Evolutionary conservation across 2,888 invertebrate species (phyloP).

Genomic region (Pardosa pseudoannulata): DNA sequence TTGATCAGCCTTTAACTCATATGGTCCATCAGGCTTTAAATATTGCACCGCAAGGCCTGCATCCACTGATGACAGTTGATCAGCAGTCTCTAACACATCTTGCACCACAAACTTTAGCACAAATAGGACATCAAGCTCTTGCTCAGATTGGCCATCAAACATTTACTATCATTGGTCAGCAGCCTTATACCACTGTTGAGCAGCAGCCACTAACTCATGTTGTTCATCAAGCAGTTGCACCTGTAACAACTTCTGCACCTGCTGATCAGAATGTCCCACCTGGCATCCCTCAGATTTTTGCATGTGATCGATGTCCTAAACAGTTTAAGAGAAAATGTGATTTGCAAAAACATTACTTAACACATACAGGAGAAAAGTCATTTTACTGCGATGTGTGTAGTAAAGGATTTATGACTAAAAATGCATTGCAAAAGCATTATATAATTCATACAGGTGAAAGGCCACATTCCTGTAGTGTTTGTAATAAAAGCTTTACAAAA

Average conservation of each 20-base stretch:
- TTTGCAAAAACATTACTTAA: slow-evolving; percentile 58
- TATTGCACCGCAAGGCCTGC: slow-evolving; percentile 49
- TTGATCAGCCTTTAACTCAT: slow-evolving; percentile 62
- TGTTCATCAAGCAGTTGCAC: slow-evolving; percentile 54
- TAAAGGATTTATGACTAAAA: slow-evolving; percentile 52
- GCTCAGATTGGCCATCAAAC: slow-evolving; percentile 65
- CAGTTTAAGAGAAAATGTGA: slow-evolving; percentile 64
- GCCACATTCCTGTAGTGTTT: slow-evolving; percentile 50
- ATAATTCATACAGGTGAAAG: slow-evolving; percentile 63
- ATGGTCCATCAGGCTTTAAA: slow-evolving; percentile 63
- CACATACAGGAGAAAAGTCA: slow-evolving; percentile 59
- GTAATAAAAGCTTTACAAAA: slow-evolving; percentile 54
- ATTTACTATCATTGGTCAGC: slow-evolving; percentile 66
- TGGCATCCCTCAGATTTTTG: slow-evolving; percentile 40
- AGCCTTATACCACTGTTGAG: slow-evolving; percentile 63
- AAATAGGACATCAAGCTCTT: slow-evolving; percentile 55
- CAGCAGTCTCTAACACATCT: slow-evolving; percentile 56
- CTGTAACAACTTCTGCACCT: slow-evolving; percentile 5
- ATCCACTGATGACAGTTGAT: slow-evolving; percentile 52
- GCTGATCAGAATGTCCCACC: slow-evolving; percentile 63
- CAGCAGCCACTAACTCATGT: slow-evolving; percentile 60
- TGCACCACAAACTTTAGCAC: slow-evolving; percentile 49
- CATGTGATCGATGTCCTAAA: slow-evolving; percentile 53
- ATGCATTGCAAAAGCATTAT: slow-evolving; percentile 44
- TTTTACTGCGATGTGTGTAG: slow-evolving; percentile 58